These are phyloP conservation scores for Pissodes strobi DNA, from an alignment of 1,140 invertebrate genomes.

Conservation along the genomic window DNA sequence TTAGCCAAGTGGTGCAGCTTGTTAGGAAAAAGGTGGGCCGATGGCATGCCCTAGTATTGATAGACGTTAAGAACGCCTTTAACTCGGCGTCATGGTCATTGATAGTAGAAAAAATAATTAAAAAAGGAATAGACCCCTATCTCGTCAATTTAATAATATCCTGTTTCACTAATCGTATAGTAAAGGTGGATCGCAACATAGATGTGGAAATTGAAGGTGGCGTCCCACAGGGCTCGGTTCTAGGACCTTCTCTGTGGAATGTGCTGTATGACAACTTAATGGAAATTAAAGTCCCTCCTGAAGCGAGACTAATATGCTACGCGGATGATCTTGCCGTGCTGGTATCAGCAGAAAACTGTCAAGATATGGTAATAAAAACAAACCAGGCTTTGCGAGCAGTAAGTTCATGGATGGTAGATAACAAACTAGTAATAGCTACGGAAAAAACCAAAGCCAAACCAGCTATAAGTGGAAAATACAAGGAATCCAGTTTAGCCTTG, in stretches of 20 bases:
- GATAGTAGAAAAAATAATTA: neutral
- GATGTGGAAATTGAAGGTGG: constrained; percentile 20
- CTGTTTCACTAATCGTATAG: neutral
- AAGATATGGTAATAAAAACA: neutral
- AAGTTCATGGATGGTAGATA: too few species aligned
- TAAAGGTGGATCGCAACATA: neutral
- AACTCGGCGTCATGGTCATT: constrained; percentile 1
- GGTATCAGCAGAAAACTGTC: constrained; percentile 13
- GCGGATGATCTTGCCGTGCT: constrained; percentile 43
- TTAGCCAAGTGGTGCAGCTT: neutral
- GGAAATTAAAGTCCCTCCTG: constrained; percentile 20
- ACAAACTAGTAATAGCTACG: too few species aligned
- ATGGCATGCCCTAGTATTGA: neutral
- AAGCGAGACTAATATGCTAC: constrained; percentile 35
- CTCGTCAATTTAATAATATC: neutral
- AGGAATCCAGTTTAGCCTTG: too few species aligned
- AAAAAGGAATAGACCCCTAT: neutral
- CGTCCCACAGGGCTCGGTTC: constrained; percentile 49
- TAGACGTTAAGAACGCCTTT: constrained; percentile 15
- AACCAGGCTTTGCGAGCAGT: too few species aligned
- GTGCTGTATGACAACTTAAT: constrained; percentile 44
- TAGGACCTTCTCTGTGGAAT: constrained; percentile 49
- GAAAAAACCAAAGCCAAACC: too few species aligned
- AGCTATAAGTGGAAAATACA: too few species aligned
- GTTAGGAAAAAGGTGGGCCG: neutral